Evolutionary conservation across 2,888 invertebrate species (phyloP).

Genomic region (Thalpophila matura): DNA sequence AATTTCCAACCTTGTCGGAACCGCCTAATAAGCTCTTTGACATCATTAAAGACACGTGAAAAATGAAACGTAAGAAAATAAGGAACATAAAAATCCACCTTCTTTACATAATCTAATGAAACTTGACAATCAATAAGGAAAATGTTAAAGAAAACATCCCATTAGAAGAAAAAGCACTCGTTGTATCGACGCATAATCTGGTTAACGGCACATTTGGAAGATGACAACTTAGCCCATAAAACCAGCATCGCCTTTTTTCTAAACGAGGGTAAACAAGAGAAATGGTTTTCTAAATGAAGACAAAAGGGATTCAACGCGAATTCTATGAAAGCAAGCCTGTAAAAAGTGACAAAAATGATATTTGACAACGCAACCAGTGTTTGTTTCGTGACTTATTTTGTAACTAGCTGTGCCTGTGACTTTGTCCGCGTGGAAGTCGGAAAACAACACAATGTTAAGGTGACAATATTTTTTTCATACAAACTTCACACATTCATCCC

Average conservation of each 20-base stretch:
- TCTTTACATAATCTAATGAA: constrained; percentile 42
- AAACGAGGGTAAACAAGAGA: constrained; percentile 80
- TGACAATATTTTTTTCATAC: too few relatives aligned
- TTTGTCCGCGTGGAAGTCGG: too few relatives aligned
- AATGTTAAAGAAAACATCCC: constrained; percentile 20
- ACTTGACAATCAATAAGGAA: constrained; percentile 49
- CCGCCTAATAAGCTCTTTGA: constrained; percentile 12
- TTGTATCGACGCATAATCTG: constrained; percentile 57
- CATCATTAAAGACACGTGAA: constrained; percentile 12
- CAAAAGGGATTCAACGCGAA: constrained; percentile 74
- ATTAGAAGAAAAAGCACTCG: constrained; percentile 39
- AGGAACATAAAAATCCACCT: constrained; percentile 18
- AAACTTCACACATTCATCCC: too few relatives aligned
- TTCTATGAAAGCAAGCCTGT: constrained; percentile 67
- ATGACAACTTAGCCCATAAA: constrained; percentile 64
- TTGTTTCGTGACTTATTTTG: constrained; percentile 69
- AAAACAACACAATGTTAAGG: too few relatives aligned
- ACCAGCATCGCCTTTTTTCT: constrained; percentile 59
- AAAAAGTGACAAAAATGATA: constrained; percentile 77
- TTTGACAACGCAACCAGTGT: constrained; percentile 69
- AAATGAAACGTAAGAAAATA: constrained; percentile 6
- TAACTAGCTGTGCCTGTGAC: too few relatives aligned
- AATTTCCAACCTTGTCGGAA: constrained; percentile 15
- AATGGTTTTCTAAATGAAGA: constrained; percentile 83
- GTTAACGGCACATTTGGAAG: constrained; percentile 64